Percentiles rank a stretch among this genome's conserved stretches.
These are phyloP conservation scores for Balearica regulorum DNA, from an alignment of 2,797 vertebrate genomes.

Conservation along the genomic window DNA sequence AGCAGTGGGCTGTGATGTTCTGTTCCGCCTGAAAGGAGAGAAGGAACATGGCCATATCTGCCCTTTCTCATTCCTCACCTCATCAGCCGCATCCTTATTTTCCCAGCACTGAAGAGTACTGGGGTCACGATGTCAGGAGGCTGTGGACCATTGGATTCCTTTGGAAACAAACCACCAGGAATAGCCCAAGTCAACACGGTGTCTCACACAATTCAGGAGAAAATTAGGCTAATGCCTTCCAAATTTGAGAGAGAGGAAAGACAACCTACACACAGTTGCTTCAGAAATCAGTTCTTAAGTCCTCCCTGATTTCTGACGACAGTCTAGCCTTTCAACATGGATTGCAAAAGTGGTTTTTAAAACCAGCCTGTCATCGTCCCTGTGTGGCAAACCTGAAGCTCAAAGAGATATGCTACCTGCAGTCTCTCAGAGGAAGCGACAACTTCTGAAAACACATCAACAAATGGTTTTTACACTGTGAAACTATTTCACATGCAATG, in stretches of 20 bases:
- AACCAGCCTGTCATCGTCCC: neutral
- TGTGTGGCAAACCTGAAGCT: neutral
- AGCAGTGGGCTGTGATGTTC: neutral
- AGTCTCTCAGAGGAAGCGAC: neutral
- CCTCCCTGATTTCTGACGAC: neutral
- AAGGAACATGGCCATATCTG: accelerated
- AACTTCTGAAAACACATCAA: neutral
- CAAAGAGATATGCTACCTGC: neutral
- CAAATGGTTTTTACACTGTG: neutral
- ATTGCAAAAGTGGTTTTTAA: neutral
- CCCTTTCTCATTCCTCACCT: neutral
- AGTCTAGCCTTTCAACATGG: no score
- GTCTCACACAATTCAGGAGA: neutral
- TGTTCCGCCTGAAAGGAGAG: neutral
- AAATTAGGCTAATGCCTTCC: neutral
- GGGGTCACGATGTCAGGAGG: neutral
- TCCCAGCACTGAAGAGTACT: neutral
- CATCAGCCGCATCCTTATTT: neutral
- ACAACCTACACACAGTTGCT: neutral
- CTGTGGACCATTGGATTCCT: neutral
- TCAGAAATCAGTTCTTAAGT: neutral
- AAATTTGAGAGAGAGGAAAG: neutral
- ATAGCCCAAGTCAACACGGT: accelerated
- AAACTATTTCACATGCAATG: neutral
- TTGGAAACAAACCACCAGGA: neutral